phyloP scores from a whole-genome alignment of 2,113 vertebrate genomes.

The Poecile atricapillus region DNA sequence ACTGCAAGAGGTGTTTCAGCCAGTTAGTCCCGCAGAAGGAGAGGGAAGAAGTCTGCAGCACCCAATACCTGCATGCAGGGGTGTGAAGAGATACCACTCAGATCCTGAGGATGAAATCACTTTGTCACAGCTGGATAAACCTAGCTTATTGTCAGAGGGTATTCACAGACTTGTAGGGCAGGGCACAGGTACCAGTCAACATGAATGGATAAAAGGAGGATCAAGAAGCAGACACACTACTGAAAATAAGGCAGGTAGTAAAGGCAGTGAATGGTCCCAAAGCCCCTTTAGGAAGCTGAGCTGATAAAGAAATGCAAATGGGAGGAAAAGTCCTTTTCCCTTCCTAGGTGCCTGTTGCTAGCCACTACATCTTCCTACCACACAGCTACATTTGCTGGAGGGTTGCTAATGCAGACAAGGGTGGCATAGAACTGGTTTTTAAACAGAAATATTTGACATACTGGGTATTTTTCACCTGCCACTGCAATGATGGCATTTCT shows the following conservation, averaged over 20 bases:
- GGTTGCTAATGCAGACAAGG: neutral
- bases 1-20: neutral
- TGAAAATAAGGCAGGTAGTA: neutral
- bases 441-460: neutral
- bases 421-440: neutral
- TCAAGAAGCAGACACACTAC: neutral
- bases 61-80: neutral
- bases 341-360: neutral
- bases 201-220: neutral
- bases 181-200: neutral
- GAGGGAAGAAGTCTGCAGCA: neutral
- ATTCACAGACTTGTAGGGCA: neutral
- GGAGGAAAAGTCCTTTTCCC: neutral
- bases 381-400: neutral
- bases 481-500: neutral
- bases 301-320: neutral
- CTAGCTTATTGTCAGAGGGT: neutral
- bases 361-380: neutral
- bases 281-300: neutral
- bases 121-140: neutral
- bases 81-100: accelerated
- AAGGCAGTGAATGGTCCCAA: neutral
- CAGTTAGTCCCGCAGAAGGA: neutral
- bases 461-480: neutral
- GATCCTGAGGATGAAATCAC: neutral